phyloP scores from a whole-genome alignment of 2,797 vertebrate species.

The Neomorphus geoffroyi region DNA sequence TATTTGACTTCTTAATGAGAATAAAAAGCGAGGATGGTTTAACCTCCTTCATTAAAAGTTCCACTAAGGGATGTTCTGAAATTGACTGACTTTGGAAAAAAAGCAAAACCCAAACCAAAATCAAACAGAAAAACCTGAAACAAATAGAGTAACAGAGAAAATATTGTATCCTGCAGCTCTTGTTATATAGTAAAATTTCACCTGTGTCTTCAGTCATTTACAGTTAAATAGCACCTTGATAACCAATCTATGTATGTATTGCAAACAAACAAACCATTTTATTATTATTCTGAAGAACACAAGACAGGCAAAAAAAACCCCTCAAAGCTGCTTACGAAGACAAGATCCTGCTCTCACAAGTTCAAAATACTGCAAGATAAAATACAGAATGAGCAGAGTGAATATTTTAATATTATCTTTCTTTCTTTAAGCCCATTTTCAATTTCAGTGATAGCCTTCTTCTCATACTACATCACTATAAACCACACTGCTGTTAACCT shows the following conservation, averaged over 20 bases:
- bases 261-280: neutral
- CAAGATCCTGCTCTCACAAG: neutral
- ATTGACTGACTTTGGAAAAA: neutral
- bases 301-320: rapidly evolving
- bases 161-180: neutral
- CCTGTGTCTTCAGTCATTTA: neutral
- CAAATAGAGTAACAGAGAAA: neutral
- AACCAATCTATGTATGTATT: neutral
- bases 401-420: neutral
- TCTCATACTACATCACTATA: neutral
- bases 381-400: neutral
- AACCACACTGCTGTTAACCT: neutral
- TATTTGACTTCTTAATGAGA: neutral
- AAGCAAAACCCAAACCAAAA: no score
- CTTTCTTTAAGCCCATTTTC: neutral
- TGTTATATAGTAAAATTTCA: neutral
- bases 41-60: neutral
- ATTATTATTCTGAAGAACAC: neutral
- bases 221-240: neutral
- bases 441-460: neutral
- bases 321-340: neutral
- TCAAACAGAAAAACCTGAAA: neutral
- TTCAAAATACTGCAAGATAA: neutral
- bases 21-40: neutral
- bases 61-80: neutral